phyloP scores from a whole-genome alignment of 2,797 vertebrate species.

The Eulemur albifrons region DNA sequence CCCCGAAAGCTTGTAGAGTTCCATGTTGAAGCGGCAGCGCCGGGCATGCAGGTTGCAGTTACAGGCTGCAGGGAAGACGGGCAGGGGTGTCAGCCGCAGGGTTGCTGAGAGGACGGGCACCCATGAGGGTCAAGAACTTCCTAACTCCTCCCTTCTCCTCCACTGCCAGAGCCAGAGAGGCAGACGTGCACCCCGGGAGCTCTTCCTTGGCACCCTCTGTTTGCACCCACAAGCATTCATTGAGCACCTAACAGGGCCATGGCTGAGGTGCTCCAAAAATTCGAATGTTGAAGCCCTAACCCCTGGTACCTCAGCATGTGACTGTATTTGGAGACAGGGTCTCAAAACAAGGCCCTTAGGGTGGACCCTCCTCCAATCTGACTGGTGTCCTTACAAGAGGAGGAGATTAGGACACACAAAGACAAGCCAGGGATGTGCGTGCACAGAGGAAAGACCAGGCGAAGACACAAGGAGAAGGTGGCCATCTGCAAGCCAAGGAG shows the following conservation, averaged over 20 bases:
- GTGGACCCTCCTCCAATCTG: background rate
- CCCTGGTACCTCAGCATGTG: background rate
- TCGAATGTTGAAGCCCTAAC: background rate
- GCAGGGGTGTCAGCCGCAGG: background rate
- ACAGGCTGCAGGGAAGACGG: conserved; percentile 87
- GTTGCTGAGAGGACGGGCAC: background rate
- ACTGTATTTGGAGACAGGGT: background rate
- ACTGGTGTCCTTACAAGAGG: background rate
- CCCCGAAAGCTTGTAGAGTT: conserved; percentile 96
- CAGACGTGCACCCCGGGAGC: accelerated
- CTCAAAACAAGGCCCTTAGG: background rate
- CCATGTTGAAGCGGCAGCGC: conserved; percentile 98
- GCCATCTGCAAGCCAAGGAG: background rate
- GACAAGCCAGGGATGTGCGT: background rate
- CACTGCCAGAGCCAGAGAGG: background rate
- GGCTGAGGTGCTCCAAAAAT: background rate
- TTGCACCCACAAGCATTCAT: no score
- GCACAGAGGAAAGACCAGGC: accelerated
- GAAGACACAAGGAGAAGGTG: background rate
- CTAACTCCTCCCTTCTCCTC: background rate
- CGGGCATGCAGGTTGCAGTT: conserved; percentile 97
- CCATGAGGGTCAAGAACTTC: accelerated
- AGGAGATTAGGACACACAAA: background rate
- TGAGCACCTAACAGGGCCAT: background rate
- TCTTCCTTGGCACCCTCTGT: no score